phyloP scores from a whole-genome alignment of 2,113 vertebrate genomes.

The Thermophis baileyi region DNA sequence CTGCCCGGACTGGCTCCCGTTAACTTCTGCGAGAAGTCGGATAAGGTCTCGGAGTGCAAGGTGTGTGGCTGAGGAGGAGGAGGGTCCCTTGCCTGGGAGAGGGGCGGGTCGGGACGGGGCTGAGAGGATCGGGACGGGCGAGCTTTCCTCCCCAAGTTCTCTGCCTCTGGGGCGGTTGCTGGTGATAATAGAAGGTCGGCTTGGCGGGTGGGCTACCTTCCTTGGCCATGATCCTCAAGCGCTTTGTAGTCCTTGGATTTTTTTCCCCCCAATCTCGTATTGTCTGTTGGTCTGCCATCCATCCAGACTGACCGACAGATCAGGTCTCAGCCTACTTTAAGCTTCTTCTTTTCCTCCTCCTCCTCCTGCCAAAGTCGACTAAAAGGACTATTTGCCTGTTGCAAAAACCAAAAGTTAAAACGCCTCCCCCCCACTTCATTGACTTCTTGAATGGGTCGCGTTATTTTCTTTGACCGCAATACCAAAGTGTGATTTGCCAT shows the following conservation, averaged over 20 bases:
- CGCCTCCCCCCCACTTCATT: neutral
- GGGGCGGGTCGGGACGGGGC: neutral
- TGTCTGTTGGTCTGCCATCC: no score
- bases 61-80: conserved; percentile 55
- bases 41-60: conserved; percentile 78
- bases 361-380: neutral
- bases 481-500: neutral
- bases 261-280: no score
- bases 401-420: neutral
- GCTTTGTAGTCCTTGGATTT: neutral
- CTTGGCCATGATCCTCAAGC: neutral
- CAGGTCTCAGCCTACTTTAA: no score
- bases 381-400: neutral
- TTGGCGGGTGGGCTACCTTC: neutral
- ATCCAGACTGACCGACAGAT: no score
- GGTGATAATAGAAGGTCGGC: no score
- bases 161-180: neutral
- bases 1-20: conserved; percentile 96
- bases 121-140: neutral
- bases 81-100: neutral
- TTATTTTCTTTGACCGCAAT: neutral
- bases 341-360: neutral
- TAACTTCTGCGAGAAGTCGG: conserved; percentile 82
- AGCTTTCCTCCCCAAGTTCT: neutral
- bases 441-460: neutral